These are phyloP conservation scores for Vespertilio murinus DNA, from an alignment of 2,797 vertebrate species.

Conservation along the genomic window DNA sequence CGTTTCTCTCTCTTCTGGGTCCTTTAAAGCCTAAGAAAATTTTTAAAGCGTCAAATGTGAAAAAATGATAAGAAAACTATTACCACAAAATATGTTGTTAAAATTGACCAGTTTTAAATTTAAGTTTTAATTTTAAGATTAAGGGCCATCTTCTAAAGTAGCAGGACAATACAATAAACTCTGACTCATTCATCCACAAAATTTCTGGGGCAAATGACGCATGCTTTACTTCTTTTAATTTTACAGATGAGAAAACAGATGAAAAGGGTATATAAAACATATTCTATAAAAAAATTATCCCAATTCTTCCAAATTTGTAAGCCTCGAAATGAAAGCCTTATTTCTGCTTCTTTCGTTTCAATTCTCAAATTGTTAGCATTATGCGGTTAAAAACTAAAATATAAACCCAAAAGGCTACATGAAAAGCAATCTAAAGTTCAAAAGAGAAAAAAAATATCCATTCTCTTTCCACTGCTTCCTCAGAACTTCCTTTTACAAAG, in stretches of 20 bases:
- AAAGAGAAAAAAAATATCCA: background rate
- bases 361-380: background rate
- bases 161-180: constrained; percentile 8
- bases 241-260: constrained; percentile 43
- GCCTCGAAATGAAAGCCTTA: background rate
- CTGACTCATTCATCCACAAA: constrained; percentile 9
- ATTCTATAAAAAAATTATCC: background rate
- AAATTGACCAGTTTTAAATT: constrained; percentile 30
- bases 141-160: constrained; percentile 50
- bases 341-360: constrained; percentile 25
- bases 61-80: background rate
- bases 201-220: background rate
- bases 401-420: constrained; percentile 21
- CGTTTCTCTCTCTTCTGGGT: constrained; percentile 75
- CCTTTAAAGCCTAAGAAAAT: constrained; percentile 83
- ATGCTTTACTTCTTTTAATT: constrained; percentile 46
- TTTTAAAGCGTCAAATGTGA: constrained; percentile 44
- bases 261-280: constrained; percentile 33
- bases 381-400: constrained; percentile 44
- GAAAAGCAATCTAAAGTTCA: constrained; percentile 18
- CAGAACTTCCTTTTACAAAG: constrained; percentile 33
- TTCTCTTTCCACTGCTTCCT: background rate
- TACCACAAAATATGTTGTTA: constrained; percentile 46
- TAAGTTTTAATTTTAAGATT: constrained; percentile 37
- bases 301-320: constrained; percentile 1